Conservation (phyloP, 1,140 invertebrate species). For the Acromyrmex echinatior region DNA sequence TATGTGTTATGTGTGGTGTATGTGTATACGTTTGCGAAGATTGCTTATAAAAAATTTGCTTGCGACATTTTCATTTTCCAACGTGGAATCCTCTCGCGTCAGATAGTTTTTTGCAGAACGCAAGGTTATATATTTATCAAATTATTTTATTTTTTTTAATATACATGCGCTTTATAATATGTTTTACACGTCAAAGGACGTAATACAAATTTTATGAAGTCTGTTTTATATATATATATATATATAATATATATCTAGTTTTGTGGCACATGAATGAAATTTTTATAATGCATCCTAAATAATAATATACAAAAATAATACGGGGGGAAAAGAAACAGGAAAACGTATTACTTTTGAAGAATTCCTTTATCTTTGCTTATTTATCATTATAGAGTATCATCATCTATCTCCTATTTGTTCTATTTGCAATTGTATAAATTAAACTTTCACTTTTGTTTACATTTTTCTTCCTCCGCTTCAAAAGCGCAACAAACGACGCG, state of each 20-base stretch:
- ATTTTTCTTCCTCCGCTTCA: neutral
- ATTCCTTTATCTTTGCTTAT: neutral
- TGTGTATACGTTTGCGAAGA: neutral
- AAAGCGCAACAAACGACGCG: conserved; percentile 13
- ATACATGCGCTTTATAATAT: neutral
- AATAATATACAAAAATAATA: neutral
- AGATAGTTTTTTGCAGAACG: neutral
- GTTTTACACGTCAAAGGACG: neutral
- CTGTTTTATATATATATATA: neutral
- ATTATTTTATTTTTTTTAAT: conserved; percentile 16
- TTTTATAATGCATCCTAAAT: neutral
- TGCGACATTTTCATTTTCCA: conserved; percentile 3
- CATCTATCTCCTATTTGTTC: neutral
- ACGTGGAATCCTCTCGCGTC: neutral
- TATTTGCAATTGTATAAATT: neutral
- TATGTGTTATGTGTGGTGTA: neutral
- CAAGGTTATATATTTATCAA: neutral
- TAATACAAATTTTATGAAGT: neutral
- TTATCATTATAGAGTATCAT: neutral
- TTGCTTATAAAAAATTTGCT: conserved; percentile 14
- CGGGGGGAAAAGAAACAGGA: neutral
- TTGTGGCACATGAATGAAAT: neutral
- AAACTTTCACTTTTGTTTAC: neutral
- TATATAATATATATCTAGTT: neutral
- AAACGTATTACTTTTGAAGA: neutral